Percentiles rank a stretch among this genome's conserved stretches.
These are phyloP conservation scores for Labrus mixtus DNA, from an alignment of 2,113 vertebrate genomes.

Conservation along the genomic window DNA sequence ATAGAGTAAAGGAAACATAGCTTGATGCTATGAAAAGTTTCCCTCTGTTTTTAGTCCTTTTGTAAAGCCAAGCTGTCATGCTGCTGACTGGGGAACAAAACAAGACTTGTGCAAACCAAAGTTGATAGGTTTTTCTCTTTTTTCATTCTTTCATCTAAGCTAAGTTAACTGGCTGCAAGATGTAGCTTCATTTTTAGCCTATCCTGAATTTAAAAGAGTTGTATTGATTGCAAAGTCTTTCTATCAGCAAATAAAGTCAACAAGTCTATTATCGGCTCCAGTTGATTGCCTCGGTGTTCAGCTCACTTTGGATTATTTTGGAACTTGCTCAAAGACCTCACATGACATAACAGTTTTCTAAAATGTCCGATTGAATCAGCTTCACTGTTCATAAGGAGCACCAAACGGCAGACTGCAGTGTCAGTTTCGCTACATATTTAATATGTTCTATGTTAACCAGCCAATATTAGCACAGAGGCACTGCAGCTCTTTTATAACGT, in stretches of 20 bases:
- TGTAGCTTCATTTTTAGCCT: background rate
- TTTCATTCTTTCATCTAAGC: background rate
- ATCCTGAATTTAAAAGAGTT: no score
- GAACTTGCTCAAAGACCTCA: conserved; percentile 3
- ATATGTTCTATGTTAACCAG: conserved; percentile 24
- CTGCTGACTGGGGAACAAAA: background rate
- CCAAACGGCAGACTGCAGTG: background rate
- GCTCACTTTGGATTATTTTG: conserved; percentile 9
- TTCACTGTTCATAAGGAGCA: conserved; percentile 9
- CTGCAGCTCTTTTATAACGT: conserved; percentile 41
- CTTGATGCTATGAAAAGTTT: no score
- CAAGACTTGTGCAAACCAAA: background rate
- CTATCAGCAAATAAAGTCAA: background rate
- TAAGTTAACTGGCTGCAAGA: background rate
- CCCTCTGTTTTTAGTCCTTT: no score
- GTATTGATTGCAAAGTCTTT: background rate
- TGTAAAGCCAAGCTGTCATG: no score
- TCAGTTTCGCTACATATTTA: conserved; percentile 3
- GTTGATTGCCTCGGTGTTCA: conserved; percentile 1
- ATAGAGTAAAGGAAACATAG: no score
- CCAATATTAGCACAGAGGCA: conserved; percentile 28
- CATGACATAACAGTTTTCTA: conserved; percentile 4
- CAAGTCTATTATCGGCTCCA: background rate
- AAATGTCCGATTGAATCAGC: conserved; percentile 14
- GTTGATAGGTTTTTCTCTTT: background rate